phyloP scores from a whole-genome alignment of 2,797 vertebrate genomes.

The Kryptolebias ocellatus region DNA sequence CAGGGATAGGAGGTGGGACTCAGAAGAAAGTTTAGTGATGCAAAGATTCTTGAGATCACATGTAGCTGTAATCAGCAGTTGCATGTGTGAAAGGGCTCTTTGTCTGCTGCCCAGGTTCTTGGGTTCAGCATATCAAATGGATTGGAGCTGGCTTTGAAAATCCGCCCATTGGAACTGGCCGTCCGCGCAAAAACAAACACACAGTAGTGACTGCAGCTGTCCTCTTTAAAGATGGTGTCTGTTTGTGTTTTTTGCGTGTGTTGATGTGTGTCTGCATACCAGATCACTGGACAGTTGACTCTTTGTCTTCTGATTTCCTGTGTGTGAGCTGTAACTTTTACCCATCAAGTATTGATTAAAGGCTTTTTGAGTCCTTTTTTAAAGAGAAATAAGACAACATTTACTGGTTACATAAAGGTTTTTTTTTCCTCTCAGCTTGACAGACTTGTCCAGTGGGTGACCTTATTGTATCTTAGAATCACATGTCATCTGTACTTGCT shows the following conservation, averaged over 20 bases:
- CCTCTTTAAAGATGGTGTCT: slow-evolving; percentile 56
- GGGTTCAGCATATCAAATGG: slow-evolving; percentile 84
- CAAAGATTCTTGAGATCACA: slow-evolving; percentile 78
- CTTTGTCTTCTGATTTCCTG: slow-evolving; percentile 26
- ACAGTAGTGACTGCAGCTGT: slow-evolving; percentile 55
- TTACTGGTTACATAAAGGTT: slow-evolving; percentile 3
- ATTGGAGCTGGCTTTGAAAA: slow-evolving; percentile 82
- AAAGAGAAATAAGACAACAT: slow-evolving; percentile 10
- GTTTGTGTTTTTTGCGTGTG: slow-evolving; percentile 62
- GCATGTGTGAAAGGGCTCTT: slow-evolving; percentile 80
- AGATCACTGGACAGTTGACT: slow-evolving; percentile 45
- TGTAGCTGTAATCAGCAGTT: slow-evolving; percentile 73
- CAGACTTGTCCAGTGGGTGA: slow-evolving; percentile 19
- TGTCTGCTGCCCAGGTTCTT: slow-evolving; percentile 76
- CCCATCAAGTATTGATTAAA: slow-evolving; percentile 1
- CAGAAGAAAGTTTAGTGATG: slow-evolving; percentile 70
- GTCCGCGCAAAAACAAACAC: slow-evolving; percentile 78
- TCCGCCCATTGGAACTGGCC: slow-evolving; percentile 68
- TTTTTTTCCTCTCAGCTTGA: slow-evolving; percentile 25
- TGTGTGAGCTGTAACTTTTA: slow-evolving; percentile 26
- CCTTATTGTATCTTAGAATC: slow-evolving; percentile 46
- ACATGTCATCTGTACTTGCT: slow-evolving; percentile 28
- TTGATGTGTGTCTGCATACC: slow-evolving; percentile 58
- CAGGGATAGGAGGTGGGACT: slow-evolving; percentile 45
- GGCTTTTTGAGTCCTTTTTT: slow-evolving; percentile 11